Evolutionary conservation across 2,888 invertebrate genomes (phyloP), one percentile per base, ranked within the genome.

Genomic region (Eulithis prunata): DNA sequence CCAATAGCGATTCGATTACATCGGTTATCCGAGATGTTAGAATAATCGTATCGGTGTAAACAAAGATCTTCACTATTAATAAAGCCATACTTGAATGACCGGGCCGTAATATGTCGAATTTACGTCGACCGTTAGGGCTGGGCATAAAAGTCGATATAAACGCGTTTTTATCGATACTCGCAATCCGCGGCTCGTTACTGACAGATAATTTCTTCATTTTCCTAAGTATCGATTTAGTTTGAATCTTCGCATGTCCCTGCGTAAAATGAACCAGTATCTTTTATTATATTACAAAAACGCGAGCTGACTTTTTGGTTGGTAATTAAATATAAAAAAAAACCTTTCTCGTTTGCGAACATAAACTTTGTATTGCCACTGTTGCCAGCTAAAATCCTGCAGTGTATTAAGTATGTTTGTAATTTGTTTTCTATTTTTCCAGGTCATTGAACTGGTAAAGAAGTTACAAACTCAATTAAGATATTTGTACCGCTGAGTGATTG

Each of bases 191-290:
- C 84, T 88, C 86, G 83, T 87, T 87, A 85, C 79, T 65, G 71
- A 69, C 71, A 75, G 81, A 83, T 88, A 85, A 90, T 89, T 87
- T 90, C 90, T 90, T 90, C 82, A 90, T 90, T 86, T 83, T 85
- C 79, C 80, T 81, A 81, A 74, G 71, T 75, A 71, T 77, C 71
- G 73, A 68, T 66, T 69, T 64, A 60, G 70, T 64, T 66, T 71
- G 56, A 66, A 28, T 55, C 55, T 49, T 59, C 58, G 38, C 59
- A 54, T 77, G 75, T 75, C 72, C 74, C 77, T 74, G 76, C 77
- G 68, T 66, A 68, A 72, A 70, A 77, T 77, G 81, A 74, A 80
- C 81, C 80, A 82, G 80, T 83, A 84, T 71, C 61, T 78, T 78
- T 71, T 76, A 77, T 73, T 75, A 72, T 41, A 41, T 78, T 77